phyloP scores from a whole-genome alignment of 1,140 invertebrate genomes.

The Drosophila azteca region DNA sequence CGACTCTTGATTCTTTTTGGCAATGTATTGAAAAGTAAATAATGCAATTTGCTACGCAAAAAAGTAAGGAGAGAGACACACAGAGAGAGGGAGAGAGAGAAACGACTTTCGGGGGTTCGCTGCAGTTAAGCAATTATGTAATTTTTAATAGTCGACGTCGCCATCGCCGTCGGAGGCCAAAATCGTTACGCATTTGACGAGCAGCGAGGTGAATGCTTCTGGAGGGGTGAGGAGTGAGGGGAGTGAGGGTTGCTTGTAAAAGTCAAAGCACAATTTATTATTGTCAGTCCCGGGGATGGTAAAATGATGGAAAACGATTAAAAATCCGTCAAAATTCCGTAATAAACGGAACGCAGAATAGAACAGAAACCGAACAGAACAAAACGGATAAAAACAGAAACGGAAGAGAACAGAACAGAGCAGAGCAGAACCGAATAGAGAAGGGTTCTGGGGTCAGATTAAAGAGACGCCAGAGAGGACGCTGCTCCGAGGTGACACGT shows the following conservation, averaged over 20 bases:
- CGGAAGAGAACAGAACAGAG: too few species aligned
- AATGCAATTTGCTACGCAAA: conserved; percentile 71
- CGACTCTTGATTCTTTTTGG: conserved; percentile 29
- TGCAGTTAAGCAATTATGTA: conserved; percentile 76
- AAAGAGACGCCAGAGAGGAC: conserved; percentile 16
- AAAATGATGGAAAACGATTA: conserved; percentile 61
- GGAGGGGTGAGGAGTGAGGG: not conserved
- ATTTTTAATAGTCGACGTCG: conserved; percentile 74
- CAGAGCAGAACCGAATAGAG: not conserved
- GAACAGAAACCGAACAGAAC: conserved; percentile 23
- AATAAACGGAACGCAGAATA: conserved; percentile 31
- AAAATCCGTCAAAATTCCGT: conserved; percentile 53
- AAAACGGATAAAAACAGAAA: not conserved
- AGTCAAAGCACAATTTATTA: conserved; percentile 75
- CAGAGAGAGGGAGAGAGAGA: conserved; percentile 17
- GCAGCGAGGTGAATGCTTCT: not conserved
- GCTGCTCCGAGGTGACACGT: conserved; percentile 51
- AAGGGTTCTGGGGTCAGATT: not conserved
- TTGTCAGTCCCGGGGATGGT: conserved; percentile 50
- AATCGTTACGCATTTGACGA: conserved; percentile 63
- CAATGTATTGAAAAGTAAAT: conserved; percentile 70
- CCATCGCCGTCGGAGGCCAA: conserved; percentile 27
- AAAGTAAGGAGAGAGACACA: not conserved
- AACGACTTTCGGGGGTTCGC: conserved; percentile 38
- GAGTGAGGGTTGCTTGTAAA: conserved; percentile 53